Base-by-base conservation (phyloP, 2,888 invertebrate genomes). In the Hyposoter didymator region DNA sequence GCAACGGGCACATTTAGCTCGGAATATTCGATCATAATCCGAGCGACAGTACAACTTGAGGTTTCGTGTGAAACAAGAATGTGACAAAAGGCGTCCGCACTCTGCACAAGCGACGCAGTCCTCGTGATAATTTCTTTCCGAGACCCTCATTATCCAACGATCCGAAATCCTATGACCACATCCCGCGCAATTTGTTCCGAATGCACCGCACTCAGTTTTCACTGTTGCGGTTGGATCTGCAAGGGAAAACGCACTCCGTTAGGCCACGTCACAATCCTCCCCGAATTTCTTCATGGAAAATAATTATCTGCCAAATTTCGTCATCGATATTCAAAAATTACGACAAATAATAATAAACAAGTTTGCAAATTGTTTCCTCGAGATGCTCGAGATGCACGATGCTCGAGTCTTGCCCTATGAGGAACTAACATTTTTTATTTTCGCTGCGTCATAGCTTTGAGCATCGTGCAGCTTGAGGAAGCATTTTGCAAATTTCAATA, bases 1-100 rank as follows among this genome's bases (percentile, higher is more conserved):
- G 93, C 99, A 99, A 86, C 98, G 96, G 74, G 97, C 97, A 94
- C 99, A 99, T 95, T 99, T 99, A 80, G 97, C 97, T n/a, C 98
- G 98, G 93, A 98, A 99, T 94, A 99, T 96, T 94, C 99, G 97
- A 95, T 99, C 99, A 94, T 99, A 99, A 94, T 99, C 99, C 85
- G 97, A 96, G 94, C 98, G 98, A 95, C 99, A 99, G 95, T 98
- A 99, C 75, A 99, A 96, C 94, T 98, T 98, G 90, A 98, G 96
- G 92, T 99, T 98, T 89, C 98, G 96, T 79, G 98, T 97, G 95
- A 98, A 99, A 95, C 99, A 99, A 89, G 98, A 98, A 94, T 98
- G 97, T 80, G 97, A 97, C 82, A 99, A 96, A 28, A 97, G 97
- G 82, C 97, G 96, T 87, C 98, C 97, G 94, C 99, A 99, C 87